Base-by-base conservation (phyloP, 2,797 vertebrate species). In the Emys orbicularis region DNA sequence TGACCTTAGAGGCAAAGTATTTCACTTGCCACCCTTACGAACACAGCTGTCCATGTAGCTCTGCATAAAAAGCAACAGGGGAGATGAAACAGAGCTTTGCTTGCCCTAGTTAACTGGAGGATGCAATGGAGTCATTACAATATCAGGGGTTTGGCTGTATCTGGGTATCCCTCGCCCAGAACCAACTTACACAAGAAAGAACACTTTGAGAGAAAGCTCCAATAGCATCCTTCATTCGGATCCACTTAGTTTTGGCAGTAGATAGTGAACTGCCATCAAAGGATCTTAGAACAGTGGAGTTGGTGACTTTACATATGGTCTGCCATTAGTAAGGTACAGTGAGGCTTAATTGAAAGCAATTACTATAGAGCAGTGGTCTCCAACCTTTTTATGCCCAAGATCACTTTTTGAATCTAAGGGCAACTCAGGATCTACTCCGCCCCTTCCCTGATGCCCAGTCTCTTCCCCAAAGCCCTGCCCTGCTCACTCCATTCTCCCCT, bases 1-100 rank as follows among this genome's bases (percentile, higher is more conserved):
- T 91, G 92, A 97, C 56, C 79, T 95, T 97, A 93, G 19, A 84
- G 90, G 86, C 18, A 87, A 95, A 95, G 89, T 80, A 96, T 92
- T 96, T 94, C 65, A 90, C 83, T 91, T 92, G 6, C 83, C 86
- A 41, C 50, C 90, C 87, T 77, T 90, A 23, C 86, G 50, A 94
- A 90, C 74, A 81, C 0, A 1, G 57, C 47, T 86, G 41, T 53
- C 90, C 88, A 56, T 77, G 80, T 21, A 90, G 49, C n/a, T 87
- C 56, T 79, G 52, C 5, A 86, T 53, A 83, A 92, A 91, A 91
- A 61, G 34, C 2, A 21, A 79, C 90, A 87, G 56, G 47, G 57
- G 83, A 83, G 47, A 68, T 27, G 91, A 49, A 50, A n/a, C 86
- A 79, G 15, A 16, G 80, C 56, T 79, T 61, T 13, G 27, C 44